A percentile compares a stretch with the other conserved stretches of the same genome.
Conservation (phyloP, 1,140 invertebrate genomes). For the Nasonia longicornis region DNA sequence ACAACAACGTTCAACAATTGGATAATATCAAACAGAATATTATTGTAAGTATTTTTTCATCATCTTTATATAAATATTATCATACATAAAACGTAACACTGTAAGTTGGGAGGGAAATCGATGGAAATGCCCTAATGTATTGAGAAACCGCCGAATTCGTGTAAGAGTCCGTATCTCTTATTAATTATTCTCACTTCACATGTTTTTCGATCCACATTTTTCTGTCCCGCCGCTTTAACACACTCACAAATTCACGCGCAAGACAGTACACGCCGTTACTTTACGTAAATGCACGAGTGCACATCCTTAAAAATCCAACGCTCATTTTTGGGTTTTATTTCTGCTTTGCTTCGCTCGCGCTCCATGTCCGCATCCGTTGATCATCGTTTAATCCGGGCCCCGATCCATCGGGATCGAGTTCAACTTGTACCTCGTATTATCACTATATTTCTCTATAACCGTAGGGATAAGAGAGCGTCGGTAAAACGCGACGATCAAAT, state of each 20-base stretch:
- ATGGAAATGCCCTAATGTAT: constrained; percentile 57
- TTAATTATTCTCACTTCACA: neutral
- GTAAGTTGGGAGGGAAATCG: constrained; percentile 53
- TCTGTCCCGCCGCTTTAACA: neutral
- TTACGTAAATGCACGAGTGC: constrained; percentile 37
- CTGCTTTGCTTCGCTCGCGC: neutral
- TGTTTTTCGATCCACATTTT: neutral
- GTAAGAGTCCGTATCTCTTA: constrained; percentile 18
- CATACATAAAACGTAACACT: constrained; percentile 68
- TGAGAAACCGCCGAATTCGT: constrained; percentile 49
- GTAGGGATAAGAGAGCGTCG: neutral
- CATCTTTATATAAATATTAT: constrained; percentile 57
- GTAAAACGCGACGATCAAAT: constrained; percentile 31
- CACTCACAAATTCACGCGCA: constrained; percentile 17
- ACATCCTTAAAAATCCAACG: neutral
- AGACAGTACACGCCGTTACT: constrained; percentile 38
- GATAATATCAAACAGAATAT: constrained; percentile 67
- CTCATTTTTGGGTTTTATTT: neutral
- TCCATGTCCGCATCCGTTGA: neutral
- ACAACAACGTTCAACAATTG: constrained; percentile 68
- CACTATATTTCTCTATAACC: constrained; percentile 22
- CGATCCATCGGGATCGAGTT: neutral
- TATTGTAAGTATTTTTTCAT: constrained; percentile 47
- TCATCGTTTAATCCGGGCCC: neutral
- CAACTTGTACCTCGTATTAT: constrained; percentile 20